Evolutionary conservation across 2,113 vertebrate species (phyloP).

Genomic region (Indicator maculatus): DNA sequence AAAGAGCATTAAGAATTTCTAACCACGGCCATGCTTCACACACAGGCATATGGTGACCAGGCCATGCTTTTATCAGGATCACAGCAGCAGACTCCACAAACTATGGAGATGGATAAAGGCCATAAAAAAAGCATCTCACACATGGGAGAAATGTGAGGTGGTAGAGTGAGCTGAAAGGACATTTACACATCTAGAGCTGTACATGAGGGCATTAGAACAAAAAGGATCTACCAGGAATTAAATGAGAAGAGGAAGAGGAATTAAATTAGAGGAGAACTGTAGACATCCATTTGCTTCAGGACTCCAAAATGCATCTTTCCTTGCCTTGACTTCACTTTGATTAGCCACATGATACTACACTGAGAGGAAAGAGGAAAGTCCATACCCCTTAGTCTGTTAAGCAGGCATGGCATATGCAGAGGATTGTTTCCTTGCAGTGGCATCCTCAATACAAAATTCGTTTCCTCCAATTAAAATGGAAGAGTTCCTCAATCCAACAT

Average conservation of each 20-base stretch:
- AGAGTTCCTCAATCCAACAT: not conserved
- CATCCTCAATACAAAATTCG: not conserved
- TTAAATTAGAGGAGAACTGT: not conserved
- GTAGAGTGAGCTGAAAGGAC: not conserved
- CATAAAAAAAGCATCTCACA: accelerated
- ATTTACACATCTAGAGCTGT: not conserved
- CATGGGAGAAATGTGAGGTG: not conserved
- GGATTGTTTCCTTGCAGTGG: not conserved
- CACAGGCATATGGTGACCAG: not conserved
- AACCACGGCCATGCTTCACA: not conserved
- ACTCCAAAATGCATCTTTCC: not conserved
- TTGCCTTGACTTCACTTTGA: not conserved
- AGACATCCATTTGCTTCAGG: not conserved
- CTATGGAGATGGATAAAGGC: not conserved
- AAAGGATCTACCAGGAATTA: not conserved
- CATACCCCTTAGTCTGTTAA: not conserved
- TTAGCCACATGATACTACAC: not conserved
- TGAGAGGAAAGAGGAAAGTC: not conserved
- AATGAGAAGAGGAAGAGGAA: not conserved
- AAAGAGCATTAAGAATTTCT: not conserved
- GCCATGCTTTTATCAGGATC: not conserved
- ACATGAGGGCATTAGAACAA: not conserved
- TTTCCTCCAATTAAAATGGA: not conserved
- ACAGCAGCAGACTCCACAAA: not conserved
- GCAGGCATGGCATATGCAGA: not conserved